Percentiles rank a stretch among this genome's conserved stretches.
phyloP scores from a whole-genome alignment of 1,140 invertebrate species.

The Bathynomus jamesi region DNA sequence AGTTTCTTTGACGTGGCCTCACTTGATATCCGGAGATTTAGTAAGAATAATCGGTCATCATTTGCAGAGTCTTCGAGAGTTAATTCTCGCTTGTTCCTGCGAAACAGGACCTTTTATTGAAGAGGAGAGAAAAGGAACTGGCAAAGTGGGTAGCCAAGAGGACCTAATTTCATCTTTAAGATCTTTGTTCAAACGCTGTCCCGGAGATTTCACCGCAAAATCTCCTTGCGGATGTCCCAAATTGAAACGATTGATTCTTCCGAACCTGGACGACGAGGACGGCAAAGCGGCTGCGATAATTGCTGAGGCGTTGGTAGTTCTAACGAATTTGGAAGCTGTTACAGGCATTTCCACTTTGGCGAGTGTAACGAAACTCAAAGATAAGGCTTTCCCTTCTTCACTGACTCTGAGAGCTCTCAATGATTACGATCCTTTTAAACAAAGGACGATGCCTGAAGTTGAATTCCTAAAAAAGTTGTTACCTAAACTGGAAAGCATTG shows the following conservation, averaged over 20 bases:
- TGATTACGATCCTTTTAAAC: slow-evolving; percentile 30
- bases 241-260: slow-evolving; percentile 17
- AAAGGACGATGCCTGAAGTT: slow-evolving; percentile 15
- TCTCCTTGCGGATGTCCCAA: slow-evolving; percentile 15
- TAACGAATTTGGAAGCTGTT: slow-evolving; percentile 20
- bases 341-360: slow-evolving; percentile 24
- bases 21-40: slow-evolving; percentile 27
- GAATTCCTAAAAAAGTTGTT: slow-evolving; percentile 14
- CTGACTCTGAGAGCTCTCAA: slow-evolving; percentile 18
- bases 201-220: slow-evolving; percentile 19
- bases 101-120: slow-evolving; percentile 19
- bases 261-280: slow-evolving; percentile 29
- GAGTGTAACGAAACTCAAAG: slow-evolving; percentile 6
- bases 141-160: slow-evolving; percentile 9
- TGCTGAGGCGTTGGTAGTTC: slow-evolving; percentile 10
- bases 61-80: slow-evolving; percentile 9
- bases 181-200: slow-evolving; percentile 21
- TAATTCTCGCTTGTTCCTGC: slow-evolving; percentile 22
- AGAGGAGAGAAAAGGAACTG: slow-evolving; percentile 18
- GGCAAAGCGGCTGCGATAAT: slow-evolving; percentile 16
- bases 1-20: slow-evolving; percentile 18
- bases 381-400: neutral
- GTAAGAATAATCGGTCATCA: slow-evolving; percentile 24
- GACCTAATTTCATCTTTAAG: slow-evolving; percentile 15
- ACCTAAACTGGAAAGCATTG: slow-evolving; percentile 16